Base-by-base conservation (phyloP, 2,888 invertebrate species). In the Oscheius sp. region DNA sequence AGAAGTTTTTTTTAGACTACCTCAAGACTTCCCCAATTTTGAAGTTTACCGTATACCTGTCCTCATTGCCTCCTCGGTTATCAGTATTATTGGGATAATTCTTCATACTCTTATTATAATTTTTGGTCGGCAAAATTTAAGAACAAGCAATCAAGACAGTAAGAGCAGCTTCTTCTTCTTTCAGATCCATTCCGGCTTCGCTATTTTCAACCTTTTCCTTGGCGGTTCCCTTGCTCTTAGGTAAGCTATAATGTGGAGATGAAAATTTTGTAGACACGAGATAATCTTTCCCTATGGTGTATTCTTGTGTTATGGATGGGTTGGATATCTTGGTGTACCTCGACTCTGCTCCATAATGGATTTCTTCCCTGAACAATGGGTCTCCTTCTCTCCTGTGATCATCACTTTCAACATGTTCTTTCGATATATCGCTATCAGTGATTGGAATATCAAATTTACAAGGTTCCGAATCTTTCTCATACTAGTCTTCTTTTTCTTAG, bases 251-350 rank as follows among this genome's bases (percentile, higher is more conserved):
- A n/a, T n/a, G n/a, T n/a, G n/a, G n/a, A n/a, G n/a, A n/a, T n/a
- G n/a, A n/a, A n/a, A n/a, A n/a, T n/a, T n/a, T n/a, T n/a, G n/a
- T 47, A 47, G 47, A 47, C 47, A 47, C 22, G 47, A 47, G 20
- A 12, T 47, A 6, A 47, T 20, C 3, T 20, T 24, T 22, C 2
- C 22, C 5, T 22, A 47, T 47, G 24, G 12, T 12, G 12, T 47
- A 3, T 47, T 47, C 12, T 22, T 47, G 24, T 22, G 47, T 12
- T 47, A 47, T 22, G 47, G 47, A 17, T 24, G 20, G 2, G 4
- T 47, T 6, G 20, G 20, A 20, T 22, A 47, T 22, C 3, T 20
- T 3, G 24, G 20, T 4, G 12, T 20, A 2, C 22, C 22, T 5
- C 47, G 20, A 6, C 47, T 47, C 2, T 22, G 24, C 20, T 12